Base-by-base conservation (phyloP, 2,888 invertebrate species). In the Latrodectus elegans region DNA sequence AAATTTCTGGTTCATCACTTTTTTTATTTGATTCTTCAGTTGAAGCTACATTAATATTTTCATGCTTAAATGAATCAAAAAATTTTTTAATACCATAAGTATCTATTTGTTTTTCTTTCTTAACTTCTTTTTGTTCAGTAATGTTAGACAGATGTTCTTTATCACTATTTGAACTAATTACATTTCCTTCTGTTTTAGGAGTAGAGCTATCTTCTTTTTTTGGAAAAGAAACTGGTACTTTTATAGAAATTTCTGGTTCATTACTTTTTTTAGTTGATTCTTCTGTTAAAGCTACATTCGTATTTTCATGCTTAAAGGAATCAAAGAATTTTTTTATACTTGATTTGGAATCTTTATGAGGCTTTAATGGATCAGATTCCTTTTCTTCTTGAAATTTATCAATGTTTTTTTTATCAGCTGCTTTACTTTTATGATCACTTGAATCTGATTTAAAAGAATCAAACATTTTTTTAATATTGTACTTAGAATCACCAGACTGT, bases 261-360 rank as follows among this genome's bases (percentile, higher is more conserved):
- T 10, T 6, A 60, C n/a, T 38, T 38, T 38, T 60, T 15, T 15
- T 12, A 60, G 60, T 60, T 15, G 60, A n/a, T 3, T 12, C 60
- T 15, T 60, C 10, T 14, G 60, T n/a, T 60, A 15, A 60, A 15
- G 60, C 12, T 60, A n/a, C n/a, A 15, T 60, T 60, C 9, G 60
- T 60, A 60, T 60, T n/a, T 60, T 12, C 14, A 76, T 86, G 80
- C 51, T 72, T 76, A 14, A 81, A 70, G 52, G 86, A 86, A 72
- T 76, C 86, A 53, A 86, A 81, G 65, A 86, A 86, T 11, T 81
- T 86, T 49, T 86, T 86, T 10, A 86, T 68, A 4, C 75, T 55
- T 14, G 74, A 70, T 55, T 82, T 82, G 8, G 82, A 81, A 38
- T 73, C 81, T 73, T 81, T 81, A 11, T 52, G 73, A 12, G 64